phyloP scores from a whole-genome alignment of 2,113 vertebrate species.

The Neodontobutis hainanensis region DNA sequence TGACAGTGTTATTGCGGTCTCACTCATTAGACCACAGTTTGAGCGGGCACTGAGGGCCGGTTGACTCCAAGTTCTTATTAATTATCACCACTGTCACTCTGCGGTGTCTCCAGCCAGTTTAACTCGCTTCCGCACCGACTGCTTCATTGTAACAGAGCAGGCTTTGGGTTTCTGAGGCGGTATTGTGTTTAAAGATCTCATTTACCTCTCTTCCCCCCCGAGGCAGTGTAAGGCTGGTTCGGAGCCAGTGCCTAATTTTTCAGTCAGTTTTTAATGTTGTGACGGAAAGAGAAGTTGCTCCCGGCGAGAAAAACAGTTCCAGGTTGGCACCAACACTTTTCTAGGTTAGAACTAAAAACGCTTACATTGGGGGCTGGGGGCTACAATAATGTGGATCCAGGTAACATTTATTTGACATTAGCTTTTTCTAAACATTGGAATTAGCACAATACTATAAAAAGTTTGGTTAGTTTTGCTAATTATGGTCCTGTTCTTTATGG shows the following conservation, averaged over 20 bases:
- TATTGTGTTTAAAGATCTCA: slow-evolving; percentile 51
- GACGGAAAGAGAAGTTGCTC: not conserved
- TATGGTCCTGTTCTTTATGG: too few species aligned
- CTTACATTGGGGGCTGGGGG: not conserved
- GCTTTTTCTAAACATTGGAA: not conserved
- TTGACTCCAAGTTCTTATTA: slow-evolving; percentile 43
- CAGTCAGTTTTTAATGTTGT: not conserved
- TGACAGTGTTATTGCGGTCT: slow-evolving; percentile 69
- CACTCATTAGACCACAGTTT: slow-evolving; percentile 50
- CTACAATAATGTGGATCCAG: not conserved
- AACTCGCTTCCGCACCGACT: slow-evolving; percentile 21
- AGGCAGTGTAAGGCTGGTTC: slow-evolving; percentile 1
- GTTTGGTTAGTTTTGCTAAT: too few species aligned
- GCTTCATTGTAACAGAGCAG: slow-evolving; percentile 24
- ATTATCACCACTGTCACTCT: slow-evolving; percentile 53
- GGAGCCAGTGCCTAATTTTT: not conserved
- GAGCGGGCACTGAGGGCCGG: slow-evolving; percentile 10
- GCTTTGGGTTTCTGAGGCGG: slow-evolving; percentile 15
- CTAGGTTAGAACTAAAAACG: not conserved
- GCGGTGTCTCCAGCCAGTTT: slow-evolving; percentile 33
- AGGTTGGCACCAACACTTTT: not conserved
- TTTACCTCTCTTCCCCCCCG: not conserved
- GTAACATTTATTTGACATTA: not conserved
- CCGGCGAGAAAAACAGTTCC: not conserved
- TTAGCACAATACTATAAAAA: too few species aligned